These are phyloP conservation scores for Sycophila sp. DNA, from an alignment of 1,140 invertebrate species.

Conservation along the genomic window DNA sequence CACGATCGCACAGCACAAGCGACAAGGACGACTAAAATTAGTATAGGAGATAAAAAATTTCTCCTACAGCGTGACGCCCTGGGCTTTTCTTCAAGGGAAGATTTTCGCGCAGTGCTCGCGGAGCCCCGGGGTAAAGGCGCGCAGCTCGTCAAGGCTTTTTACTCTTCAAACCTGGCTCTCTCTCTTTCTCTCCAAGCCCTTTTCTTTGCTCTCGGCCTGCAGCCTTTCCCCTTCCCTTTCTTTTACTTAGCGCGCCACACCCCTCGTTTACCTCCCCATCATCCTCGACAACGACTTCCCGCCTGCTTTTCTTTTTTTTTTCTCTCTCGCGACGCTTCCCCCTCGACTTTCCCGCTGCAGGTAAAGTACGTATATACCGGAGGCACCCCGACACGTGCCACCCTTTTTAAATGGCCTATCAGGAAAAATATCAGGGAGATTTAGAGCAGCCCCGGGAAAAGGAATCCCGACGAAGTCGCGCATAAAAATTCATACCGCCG, in stretches of 20 bases:
- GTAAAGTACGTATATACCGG: too few species aligned
- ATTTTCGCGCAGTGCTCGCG: background rate
- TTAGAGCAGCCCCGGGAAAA: too few species aligned
- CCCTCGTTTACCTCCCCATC: background rate
- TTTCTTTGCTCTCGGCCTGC: background rate
- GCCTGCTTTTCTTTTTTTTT: background rate
- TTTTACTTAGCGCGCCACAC: background rate
- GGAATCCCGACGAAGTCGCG: too few species aligned
- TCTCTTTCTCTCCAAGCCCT: background rate
- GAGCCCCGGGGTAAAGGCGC: slow-evolving; percentile 38
- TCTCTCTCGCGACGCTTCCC: background rate
- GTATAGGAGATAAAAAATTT: too few species aligned
- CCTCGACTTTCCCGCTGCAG: too few species aligned
- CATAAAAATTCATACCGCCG: too few species aligned
- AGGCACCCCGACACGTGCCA: too few species aligned
- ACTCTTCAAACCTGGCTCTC: background rate
- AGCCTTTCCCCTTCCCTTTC: background rate
- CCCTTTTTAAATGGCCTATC: too few species aligned
- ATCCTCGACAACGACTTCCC: background rate
- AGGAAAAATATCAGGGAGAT: too few species aligned
- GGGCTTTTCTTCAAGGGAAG: background rate
- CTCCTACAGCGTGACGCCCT: background rate
- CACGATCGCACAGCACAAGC: background rate
- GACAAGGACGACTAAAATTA: too few species aligned
- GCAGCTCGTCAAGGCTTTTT: slow-evolving; percentile 21